Conservation (phyloP, 2,113 vertebrate species). For the Puntigrus tetrazona region DNA sequence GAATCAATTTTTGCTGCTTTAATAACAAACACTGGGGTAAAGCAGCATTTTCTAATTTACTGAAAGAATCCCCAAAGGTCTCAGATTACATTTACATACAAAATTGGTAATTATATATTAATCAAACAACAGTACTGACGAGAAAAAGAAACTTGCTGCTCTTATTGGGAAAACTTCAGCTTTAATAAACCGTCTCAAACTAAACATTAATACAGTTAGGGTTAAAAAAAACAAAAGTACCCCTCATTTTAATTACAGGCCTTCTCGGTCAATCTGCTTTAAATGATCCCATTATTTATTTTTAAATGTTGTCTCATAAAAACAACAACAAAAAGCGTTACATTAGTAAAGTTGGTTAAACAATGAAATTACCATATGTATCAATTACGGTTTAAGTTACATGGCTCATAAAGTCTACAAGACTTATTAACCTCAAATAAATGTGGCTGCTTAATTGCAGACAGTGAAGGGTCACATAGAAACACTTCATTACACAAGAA, state of each 20-base stretch:
- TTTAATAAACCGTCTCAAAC: not conserved
- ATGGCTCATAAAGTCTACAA: slow-evolving; percentile 1
- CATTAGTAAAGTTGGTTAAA: not conserved
- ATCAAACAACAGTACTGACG: not conserved
- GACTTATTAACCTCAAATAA: slow-evolving; percentile 3
- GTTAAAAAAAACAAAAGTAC: not conserved
- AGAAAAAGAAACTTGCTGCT: not conserved
- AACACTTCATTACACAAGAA: slow-evolving; percentile 21
- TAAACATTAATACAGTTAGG: not conserved
- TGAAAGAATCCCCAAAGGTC: not conserved
- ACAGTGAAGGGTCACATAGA: not conserved
- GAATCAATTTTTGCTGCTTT: not conserved
- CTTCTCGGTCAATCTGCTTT: not conserved
- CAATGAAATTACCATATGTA: not conserved
- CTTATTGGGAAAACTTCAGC: not conserved
- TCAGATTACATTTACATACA: not conserved
- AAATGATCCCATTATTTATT: slow-evolving; percentile 2
- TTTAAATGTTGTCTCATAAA: not conserved
- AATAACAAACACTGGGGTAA: not conserved
- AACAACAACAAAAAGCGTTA: not conserved
- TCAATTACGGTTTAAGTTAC: not conserved
- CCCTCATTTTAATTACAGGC: not conserved
- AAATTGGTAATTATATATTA: not conserved
- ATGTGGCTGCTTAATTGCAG: not conserved
- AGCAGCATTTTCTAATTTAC: not conserved